Evolutionary conservation across 2,797 vertebrate species (phyloP).

Genomic region (Centroberyx gerrardi): DNA sequence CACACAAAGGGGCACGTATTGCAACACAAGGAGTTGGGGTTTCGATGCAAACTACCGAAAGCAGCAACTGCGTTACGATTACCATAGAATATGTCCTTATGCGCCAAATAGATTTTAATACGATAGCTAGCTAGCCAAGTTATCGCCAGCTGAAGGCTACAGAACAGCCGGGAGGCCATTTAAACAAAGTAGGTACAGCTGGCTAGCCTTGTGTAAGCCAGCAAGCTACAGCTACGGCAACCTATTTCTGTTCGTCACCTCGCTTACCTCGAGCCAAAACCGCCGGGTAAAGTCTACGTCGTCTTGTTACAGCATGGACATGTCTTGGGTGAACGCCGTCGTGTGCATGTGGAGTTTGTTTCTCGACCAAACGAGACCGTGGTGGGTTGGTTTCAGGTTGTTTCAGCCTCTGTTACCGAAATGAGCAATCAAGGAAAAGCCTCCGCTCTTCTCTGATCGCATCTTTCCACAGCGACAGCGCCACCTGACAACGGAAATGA

Average conservation of each 20-base stretch:
- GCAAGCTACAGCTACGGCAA: slow-evolving; percentile 65
- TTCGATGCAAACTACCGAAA: slow-evolving; percentile 60
- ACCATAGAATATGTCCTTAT: neutral
- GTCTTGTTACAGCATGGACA: slow-evolving; percentile 80
- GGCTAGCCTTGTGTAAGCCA: slow-evolving; percentile 63
- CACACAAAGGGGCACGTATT: slow-evolving; percentile 74
- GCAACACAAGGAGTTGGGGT: slow-evolving; percentile 63
- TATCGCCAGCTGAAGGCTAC: slow-evolving; percentile 32
- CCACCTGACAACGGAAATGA: slow-evolving; percentile 99
- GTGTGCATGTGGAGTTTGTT: slow-evolving; percentile 56
- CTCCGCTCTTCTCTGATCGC: slow-evolving; percentile 87
- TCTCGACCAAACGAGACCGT: slow-evolving; percentile 45
- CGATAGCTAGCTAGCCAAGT: neutral
- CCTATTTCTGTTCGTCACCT: slow-evolving; percentile 53
- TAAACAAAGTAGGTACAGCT: slow-evolving; percentile 84
- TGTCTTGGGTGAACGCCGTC: slow-evolving; percentile 67
- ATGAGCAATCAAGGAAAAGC: slow-evolving; percentile 87
- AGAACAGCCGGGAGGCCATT: slow-evolving; percentile 77
- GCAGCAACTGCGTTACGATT: slow-evolving; percentile 22
- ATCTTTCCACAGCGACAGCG: slow-evolving; percentile 92
- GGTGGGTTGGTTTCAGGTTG: slow-evolving; percentile 59
- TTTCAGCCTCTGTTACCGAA: slow-evolving; percentile 80
- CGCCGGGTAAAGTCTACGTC: slow-evolving; percentile 83
- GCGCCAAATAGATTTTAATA: neutral
- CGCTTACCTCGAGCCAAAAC: slow-evolving; percentile 88